phyloP scores from a whole-genome alignment of 2,113 vertebrate species.

The Mixornis gularis region DNA sequence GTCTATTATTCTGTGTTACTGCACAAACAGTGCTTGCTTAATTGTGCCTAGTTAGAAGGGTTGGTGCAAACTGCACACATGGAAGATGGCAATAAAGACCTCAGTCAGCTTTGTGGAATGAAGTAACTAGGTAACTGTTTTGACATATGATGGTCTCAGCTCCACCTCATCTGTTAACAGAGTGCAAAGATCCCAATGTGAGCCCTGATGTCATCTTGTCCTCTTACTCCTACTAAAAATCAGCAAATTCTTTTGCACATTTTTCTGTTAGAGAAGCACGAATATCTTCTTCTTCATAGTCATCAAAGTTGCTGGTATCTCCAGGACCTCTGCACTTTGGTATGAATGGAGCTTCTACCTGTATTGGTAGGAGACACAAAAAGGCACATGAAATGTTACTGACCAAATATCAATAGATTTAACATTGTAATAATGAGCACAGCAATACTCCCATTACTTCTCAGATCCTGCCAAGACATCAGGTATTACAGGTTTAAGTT shows the following conservation, averaged over 20 bases:
- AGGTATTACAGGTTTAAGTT: background rate
- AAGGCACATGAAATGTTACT: background rate
- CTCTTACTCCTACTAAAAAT: conserved; percentile 85
- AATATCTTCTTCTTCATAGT: conserved; percentile 98
- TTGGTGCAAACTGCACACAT: conserved; percentile 86
- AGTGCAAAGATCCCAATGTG: conserved; percentile 87
- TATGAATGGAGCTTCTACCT: conserved; percentile 98
- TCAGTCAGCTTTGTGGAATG: conserved; percentile 90
- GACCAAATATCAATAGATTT: background rate
- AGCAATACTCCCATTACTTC: background rate
- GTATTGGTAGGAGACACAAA: background rate
- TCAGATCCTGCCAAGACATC: background rate
- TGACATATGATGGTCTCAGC: conserved; percentile 82
- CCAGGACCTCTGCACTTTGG: conserved; percentile 99
- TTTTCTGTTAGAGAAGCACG: conserved; percentile 97
- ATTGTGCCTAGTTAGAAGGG: conserved; percentile 85
- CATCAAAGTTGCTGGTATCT: conserved; percentile 98
- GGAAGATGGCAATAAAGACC: conserved; percentile 86
- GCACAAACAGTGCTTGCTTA: conserved; percentile 84
- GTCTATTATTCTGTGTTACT: conserved; percentile 84
- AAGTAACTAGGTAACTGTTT: conserved; percentile 87
- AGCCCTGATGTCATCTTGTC: conserved; percentile 78
- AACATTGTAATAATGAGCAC: background rate
- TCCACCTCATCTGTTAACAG: conserved; percentile 83
- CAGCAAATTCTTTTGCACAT: conserved; percentile 96